Evolutionary conservation across 1,140 invertebrate species (phyloP).

Genomic region (Brachionus koreanus): DNA sequence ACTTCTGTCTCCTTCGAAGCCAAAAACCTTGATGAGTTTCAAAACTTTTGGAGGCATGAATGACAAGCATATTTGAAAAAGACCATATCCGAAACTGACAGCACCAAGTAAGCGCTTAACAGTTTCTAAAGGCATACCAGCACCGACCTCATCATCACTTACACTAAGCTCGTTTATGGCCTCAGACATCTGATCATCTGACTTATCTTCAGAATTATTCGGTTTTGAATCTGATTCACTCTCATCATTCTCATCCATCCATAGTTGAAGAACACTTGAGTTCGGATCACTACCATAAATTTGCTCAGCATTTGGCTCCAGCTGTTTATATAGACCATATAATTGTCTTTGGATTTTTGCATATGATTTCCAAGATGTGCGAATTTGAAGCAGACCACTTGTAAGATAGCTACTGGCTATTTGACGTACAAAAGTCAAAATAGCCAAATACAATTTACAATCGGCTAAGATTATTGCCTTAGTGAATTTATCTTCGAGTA

Average conservation of each 20-base stretch:
- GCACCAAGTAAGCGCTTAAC: constrained; percentile 66
- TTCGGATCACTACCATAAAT: constrained; percentile 48
- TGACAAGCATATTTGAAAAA: constrained; percentile 69
- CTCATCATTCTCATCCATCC: constrained; percentile 25
- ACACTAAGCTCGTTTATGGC: not conserved
- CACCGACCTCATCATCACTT: not conserved
- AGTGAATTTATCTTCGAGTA: constrained; percentile 61
- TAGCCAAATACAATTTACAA: constrained; percentile 66
- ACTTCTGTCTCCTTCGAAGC: constrained; percentile 68
- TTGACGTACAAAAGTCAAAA: constrained; percentile 66
- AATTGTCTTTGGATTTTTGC: constrained; percentile 67
- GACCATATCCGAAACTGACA: constrained; percentile 70
- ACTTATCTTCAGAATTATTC: not conserved
- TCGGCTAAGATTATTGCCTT: constrained; percentile 69
- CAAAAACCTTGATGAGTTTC: constrained; percentile 67
- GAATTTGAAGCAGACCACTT: constrained; percentile 66
- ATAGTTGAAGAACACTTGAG: constrained; percentile 52
- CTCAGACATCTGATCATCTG: not conserved
- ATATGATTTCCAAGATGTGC: constrained; percentile 72
- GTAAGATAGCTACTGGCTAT: constrained; percentile 68
- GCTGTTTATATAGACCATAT: constrained; percentile 59
- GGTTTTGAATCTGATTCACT: not conserved
- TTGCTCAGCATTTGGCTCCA: constrained; percentile 25
- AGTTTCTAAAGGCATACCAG: constrained; percentile 54
- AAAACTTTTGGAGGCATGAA: constrained; percentile 67